These are phyloP conservation scores for Pinctada fucata DNA, from an alignment of 2,888 invertebrate species.

Conservation along the genomic window DNA sequence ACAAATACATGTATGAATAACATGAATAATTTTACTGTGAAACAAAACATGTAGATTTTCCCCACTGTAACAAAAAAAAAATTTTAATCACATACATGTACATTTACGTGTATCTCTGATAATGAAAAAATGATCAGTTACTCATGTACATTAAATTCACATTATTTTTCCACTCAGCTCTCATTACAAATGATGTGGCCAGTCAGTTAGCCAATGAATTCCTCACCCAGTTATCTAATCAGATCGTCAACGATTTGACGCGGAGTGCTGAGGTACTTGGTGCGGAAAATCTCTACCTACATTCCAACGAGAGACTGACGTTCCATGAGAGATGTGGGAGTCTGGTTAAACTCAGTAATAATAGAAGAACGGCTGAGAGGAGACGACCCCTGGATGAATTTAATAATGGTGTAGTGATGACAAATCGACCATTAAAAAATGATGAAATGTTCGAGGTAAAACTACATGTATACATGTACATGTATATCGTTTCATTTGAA, in stretches of 20 bases:
- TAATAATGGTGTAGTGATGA: conserved; percentile 77
- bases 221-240: conserved; percentile 67
- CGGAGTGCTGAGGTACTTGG: conserved; percentile 52
- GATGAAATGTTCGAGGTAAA: conserved; percentile 76
- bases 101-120: too few species aligned
- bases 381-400: conserved; percentile 75
- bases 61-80: too few species aligned
- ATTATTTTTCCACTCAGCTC: conserved; percentile 5
- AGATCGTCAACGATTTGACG: conserved; percentile 66
- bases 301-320: conserved; percentile 79
- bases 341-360: conserved; percentile 83
- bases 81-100: too few species aligned
- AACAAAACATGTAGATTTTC: too few species aligned
- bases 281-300: conserved; percentile 32
- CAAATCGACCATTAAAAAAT: conserved; percentile 73
- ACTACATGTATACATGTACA: too few species aligned
- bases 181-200: conserved; percentile 61
- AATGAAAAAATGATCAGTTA: too few species aligned
- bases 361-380: conserved; percentile 71
- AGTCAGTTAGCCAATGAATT: conserved; percentile 73
- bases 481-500: too few species aligned
- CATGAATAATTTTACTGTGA: too few species aligned
- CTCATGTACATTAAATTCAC: too few species aligned
- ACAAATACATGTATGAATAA: too few species aligned
- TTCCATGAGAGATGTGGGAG: conserved; percentile 94